Evolutionary conservation across 2,797 vertebrate genomes (phyloP), one percentile per base, ranked within the genome.

Genomic region (Molossus molossus): DNA sequence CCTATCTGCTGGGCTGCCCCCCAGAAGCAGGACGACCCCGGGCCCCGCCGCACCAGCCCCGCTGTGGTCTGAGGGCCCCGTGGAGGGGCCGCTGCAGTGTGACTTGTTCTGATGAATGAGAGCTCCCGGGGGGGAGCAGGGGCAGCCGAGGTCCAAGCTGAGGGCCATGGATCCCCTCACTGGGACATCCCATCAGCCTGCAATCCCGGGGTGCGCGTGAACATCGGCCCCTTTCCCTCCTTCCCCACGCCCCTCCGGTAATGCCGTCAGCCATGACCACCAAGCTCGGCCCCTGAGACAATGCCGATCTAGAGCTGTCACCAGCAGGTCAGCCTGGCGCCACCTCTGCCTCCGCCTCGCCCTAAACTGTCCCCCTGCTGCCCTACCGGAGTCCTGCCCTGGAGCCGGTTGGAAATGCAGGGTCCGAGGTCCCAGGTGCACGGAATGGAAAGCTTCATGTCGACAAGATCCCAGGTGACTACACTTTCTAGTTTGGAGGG

Each of bases 171-270:
- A 25, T 33, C 70, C 27, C 58, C 45, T 67, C 18, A 8, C 57
- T 12, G 21, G 21, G 37, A 29, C n/a, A 21, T 1, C 20, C 9
- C 27, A 21, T 5, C 57, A 53, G 18, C 33, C 77, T 33, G 7
- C 12, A 37, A 11, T 5, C 57, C 3, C 4, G 37, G 1, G 33
- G 13, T 5, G 40, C 23, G 21, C 62, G 62, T 4, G 20, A 86
- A 90, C 2, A 58, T 23, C 0, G 12, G 21, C 17, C n/a, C 20
- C 76, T n/a, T n/a, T 57, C 69, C 57, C 82, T 18, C 14, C 29
- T 67, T 53, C 72, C 55, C 3, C 11, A 1, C 20, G 9, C 7
- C 37, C 25, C 5, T 15, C 20, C 27, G 27, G 2, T 0, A 18
- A 58, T 12, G 23, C 55, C 23, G 60, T 55, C 37, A 48, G 14